These are phyloP conservation scores for Beroe forskalii DNA, from an alignment of 37 sponge, comb jelly and placozoan genomes.

Conservation along the genomic window DNA sequence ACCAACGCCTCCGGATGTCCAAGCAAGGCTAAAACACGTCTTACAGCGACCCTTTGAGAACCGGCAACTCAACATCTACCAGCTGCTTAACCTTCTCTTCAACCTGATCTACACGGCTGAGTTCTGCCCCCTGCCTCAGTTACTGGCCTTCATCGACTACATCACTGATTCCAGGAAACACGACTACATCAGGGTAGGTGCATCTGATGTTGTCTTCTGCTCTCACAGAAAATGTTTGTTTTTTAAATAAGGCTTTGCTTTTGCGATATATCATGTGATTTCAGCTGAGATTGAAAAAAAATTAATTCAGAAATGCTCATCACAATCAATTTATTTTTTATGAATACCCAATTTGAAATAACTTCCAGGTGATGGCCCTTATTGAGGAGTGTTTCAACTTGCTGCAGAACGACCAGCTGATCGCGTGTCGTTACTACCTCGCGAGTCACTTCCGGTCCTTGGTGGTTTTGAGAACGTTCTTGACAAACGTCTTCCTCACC, in stretches of 20 bases:
- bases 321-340: too few species aligned
- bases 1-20: background rate
- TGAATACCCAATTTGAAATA: too few species aligned
- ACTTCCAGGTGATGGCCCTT: conserved; percentile 35
- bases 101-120: conserved; percentile 48
- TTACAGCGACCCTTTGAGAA: background rate
- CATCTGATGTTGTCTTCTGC: too few species aligned
- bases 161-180: background rate
- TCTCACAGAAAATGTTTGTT: too few species aligned
- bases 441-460: background rate
- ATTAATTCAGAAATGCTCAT: too few species aligned
- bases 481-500: conserved; percentile 6
- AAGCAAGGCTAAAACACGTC: background rate
- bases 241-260: background rate
- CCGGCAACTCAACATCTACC: conserved; percentile 13
- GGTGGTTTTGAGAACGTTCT: conserved; percentile 34
- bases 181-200: background rate
- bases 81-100: conserved; percentile 28
- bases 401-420: conserved; percentile 42
- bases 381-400: conserved; percentile 37
- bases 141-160: background rate
- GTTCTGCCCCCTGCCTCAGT: background rate
- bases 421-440: conserved; percentile 2
- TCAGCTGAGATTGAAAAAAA: too few species aligned
- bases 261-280: too few species aligned